Base-by-base conservation (phyloP, 1,140 invertebrate genomes). In the Oryctes rhinoceros region DNA sequence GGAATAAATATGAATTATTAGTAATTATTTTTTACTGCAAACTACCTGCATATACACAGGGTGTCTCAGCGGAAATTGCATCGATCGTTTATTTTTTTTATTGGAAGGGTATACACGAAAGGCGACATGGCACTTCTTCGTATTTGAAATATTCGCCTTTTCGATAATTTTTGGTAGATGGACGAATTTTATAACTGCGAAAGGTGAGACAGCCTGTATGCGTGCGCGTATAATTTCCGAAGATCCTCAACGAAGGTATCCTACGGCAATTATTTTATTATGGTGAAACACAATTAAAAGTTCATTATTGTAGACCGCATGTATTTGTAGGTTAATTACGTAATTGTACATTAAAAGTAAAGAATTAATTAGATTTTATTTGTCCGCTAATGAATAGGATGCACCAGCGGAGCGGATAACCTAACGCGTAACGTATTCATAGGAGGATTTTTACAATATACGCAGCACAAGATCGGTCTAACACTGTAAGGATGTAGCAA, bases 371-470 rank as follows among this genome's bases (percentile, higher is more conserved):
- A 53, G n/a, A 11, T 53, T 53, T 53, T 53, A 53, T 53, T 53
- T 53, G 49, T 53, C 49, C 49, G 49, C 49, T 53, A 53, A 53
- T 53, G 49, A 53, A 53, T 53, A 53, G 49, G 49, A 53, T 53
- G 49, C 49, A 53, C 49, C 49, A 53, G 9, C 13, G 49, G 49
- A 53, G 49, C 49, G 49, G n/a, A 18, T 53, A 53, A 53, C 49
- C 49, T 53, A 53, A 53, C 49, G 49, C n/a, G 13, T 53, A 53
- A 53, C 49, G 13, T 53, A 53, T 53, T 53, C 49, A 53, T 53
- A 53, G 49, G 49, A 53, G n/a, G 49, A 53, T 53, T 53, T 53
- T 53, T 53, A 53, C 49, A 53, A 53, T 53, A 53, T 53, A 53
- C 13, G n/a, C 49, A 53, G n/a, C 13, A 53, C 6, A 13, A 53